Base-by-base conservation (phyloP, 1,140 invertebrate species). In the Spodoptera litura region DNA sequence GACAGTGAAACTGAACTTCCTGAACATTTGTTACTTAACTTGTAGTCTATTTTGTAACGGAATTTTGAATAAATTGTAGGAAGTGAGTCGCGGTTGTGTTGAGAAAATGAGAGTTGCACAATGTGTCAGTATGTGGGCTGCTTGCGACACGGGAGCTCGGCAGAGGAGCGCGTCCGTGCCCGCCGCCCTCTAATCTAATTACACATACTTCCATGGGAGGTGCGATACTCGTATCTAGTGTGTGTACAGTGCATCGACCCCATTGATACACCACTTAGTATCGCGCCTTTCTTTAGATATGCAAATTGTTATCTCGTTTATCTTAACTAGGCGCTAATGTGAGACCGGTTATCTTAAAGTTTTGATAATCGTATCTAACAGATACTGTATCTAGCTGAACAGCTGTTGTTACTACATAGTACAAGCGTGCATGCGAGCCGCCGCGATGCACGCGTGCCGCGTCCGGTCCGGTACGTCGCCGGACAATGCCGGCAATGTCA, bases 271-370 rank as follows among this genome's bases (percentile, higher is more conserved):
- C 76, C 84, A 25, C 74, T 80, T 49, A 68, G 78, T 86, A 86
- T 85, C 82, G 80, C 81, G 78, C 80, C 77, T 87, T 83, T 83
- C 88, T 87, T 89, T 66, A 92, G 90, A 91, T 91, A 93, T 92
- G 91, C 91, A 91, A 91, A 92, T 87, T 87, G 91, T 93, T 93
- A 94, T 94, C 92, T 93, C 81, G 81, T 90, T 94, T 94, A 94
- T 94, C 92, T 94, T 93, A 93, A 93, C 92, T 92, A 93, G 87
- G 85, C 83, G 92, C 84, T 93, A 93, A 94, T 93, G 85, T 92
- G 90, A 84, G 87, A 85, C 83, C 80, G 87, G 89, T 90, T 94
- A 94, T 93, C 92, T 93, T 89, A 88, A 85, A 87, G 85, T 87
- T 85, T 85, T 88, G 92, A 94, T 94, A 94, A 90, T 91, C 87